Conservation (phyloP, 1,140 invertebrate species). For the Gonioctena quinquepunctata region DNA sequence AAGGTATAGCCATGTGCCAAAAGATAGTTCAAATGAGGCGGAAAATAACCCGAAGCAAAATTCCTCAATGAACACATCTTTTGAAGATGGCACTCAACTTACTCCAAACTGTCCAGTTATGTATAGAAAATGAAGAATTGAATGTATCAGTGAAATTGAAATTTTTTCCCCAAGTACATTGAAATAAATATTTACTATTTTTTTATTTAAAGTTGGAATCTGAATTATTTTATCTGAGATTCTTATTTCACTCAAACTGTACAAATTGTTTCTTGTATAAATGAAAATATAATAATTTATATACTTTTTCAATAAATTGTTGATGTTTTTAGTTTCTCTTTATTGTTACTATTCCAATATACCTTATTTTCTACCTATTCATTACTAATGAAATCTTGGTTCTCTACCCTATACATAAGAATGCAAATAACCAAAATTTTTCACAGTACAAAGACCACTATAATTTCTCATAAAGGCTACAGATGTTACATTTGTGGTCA, state of each 20-base stretch:
- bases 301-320: slow-evolving; percentile 13
- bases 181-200: no score
- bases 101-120: no score
- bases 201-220: slow-evolving; percentile 2
- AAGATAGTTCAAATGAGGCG: background rate
- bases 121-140: no score
- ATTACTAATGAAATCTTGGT: background rate
- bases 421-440: background rate
- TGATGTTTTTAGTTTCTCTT: slow-evolving; percentile 12
- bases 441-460: background rate
- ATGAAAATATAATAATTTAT: slow-evolving; percentile 7
- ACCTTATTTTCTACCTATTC: background rate
- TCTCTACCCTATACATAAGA: background rate
- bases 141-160: no score
- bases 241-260: background rate
- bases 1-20: background rate
- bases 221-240: slow-evolving; percentile 10
- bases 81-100: no score
- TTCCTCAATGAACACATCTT: no score
- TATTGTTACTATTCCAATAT: background rate
- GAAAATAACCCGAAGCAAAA: no score
- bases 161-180: no score
- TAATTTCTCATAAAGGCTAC: no score
- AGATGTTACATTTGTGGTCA: no score
- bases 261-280: slow-evolving; percentile 9